Conservation (phyloP, 2,888 invertebrate genomes). For the Acheta domesticus region DNA sequence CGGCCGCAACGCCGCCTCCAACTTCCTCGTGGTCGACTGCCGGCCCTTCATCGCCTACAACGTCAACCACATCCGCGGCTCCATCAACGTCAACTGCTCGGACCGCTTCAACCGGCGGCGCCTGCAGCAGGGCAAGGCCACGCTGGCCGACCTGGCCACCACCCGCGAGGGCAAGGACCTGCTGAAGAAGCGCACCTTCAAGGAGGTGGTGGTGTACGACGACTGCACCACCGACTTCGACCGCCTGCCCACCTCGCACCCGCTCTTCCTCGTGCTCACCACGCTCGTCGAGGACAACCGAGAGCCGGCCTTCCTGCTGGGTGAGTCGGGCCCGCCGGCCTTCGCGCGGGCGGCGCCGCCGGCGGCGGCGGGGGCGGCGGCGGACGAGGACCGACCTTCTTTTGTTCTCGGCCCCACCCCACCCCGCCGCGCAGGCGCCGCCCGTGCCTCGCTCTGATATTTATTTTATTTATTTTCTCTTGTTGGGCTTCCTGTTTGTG, state of each 20-base stretch:
- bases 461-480: too few relatives aligned
- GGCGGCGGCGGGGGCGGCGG: not conserved
- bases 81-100: conserved; percentile 68
- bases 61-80: conserved; percentile 63
- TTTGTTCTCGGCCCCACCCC: not conserved
- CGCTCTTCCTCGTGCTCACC: conserved; percentile 61
- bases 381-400: conserved; percentile 18
- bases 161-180: conserved; percentile 62
- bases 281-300: conserved; percentile 65
- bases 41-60: conserved; percentile 69
- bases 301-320: conserved; percentile 62
- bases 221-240: conserved; percentile 63
- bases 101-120: conserved; percentile 66
- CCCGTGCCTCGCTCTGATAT: not conserved
- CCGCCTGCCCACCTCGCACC: conserved; percentile 56
- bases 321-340: conserved; percentile 52
- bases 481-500: too few relatives aligned
- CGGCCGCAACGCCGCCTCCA: conserved; percentile 35
- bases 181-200: conserved; percentile 53
- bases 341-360: not conserved
- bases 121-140: conserved; percentile 63
- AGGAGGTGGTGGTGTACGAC: conserved; percentile 67
- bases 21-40: conserved; percentile 60
- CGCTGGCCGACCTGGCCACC: conserved; percentile 62
- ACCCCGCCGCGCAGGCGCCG: not conserved